These are phyloP conservation scores for Anoura caudifer DNA, from an alignment of 2,113 vertebrate genomes.

Conservation along the genomic window DNA sequence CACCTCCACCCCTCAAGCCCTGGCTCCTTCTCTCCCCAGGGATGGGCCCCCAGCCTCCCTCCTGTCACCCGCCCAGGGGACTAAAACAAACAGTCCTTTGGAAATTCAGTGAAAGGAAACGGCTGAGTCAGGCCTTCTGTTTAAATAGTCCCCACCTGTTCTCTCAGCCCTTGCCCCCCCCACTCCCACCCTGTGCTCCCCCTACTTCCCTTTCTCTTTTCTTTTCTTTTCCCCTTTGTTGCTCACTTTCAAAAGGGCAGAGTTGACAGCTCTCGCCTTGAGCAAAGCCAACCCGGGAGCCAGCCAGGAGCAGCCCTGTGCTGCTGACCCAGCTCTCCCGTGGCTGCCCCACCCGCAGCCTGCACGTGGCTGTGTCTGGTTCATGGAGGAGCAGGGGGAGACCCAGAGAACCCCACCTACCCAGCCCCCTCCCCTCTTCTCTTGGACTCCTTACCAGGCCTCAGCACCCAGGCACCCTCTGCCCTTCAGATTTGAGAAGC, in stretches of 20 bases:
- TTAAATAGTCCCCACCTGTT: conserved; percentile 74
- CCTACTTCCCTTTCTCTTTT: conserved; percentile 43
- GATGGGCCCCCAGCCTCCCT: background rate
- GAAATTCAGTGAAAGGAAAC: conserved; percentile 64
- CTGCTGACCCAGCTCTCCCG: conserved; percentile 6
- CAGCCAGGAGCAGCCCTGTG: background rate
- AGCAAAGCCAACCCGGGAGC: conserved; percentile 42
- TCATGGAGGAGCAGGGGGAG: background rate
- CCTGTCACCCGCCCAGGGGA: background rate
- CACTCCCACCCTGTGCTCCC: background rate
- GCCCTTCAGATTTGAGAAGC: background rate
- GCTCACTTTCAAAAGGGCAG: conserved; percentile 69
- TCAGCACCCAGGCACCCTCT: background rate
- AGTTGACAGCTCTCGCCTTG: conserved; percentile 55
- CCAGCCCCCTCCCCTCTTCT: background rate
- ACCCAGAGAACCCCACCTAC: background rate
- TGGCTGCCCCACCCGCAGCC: background rate
- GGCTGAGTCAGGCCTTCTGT: conserved; percentile 72
- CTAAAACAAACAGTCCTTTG: conserved; percentile 73
- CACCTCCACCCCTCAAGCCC: background rate
- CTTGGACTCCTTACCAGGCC: background rate
- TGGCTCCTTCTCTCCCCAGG: background rate
- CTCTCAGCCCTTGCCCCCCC: background rate
- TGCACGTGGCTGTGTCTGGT: background rate
- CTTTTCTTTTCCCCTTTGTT: conserved; percentile 60